Conservation (phyloP, 2,113 vertebrate species). For the Orcinus orca region DNA sequence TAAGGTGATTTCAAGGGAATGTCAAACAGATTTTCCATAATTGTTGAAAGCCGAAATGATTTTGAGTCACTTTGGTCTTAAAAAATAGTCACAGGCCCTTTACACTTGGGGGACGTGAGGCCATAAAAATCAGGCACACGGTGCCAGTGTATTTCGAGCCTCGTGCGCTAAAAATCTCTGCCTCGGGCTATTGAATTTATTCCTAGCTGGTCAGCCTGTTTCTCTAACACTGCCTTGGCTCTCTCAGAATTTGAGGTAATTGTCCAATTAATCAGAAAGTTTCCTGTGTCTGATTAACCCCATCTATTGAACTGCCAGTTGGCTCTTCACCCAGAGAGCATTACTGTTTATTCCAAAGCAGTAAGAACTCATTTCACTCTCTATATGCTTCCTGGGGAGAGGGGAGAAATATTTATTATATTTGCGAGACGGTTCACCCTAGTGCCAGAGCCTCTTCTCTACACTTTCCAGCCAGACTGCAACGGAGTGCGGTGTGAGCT, state of each 20-base stretch:
- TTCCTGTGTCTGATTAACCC: slow-evolving; percentile 62
- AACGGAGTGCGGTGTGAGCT: neutral
- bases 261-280: slow-evolving; percentile 69
- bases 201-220: slow-evolving; percentile 14
- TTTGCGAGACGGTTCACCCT: neutral
- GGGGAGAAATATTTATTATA: slow-evolving; percentile 13
- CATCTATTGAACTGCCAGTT: slow-evolving; percentile 55
- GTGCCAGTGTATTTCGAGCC: neutral
- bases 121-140: neutral
- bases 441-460: neutral
- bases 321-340: slow-evolving; percentile 43
- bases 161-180: neutral
- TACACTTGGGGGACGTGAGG: neutral
- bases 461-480: neutral
- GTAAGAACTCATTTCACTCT: slow-evolving; percentile 21
- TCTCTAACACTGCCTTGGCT: slow-evolving; percentile 28
- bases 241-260: slow-evolving; percentile 48
- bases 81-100: neutral
- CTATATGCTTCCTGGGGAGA: neutral
- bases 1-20: neutral
- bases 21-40: neutral
- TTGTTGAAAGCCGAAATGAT: slow-evolving; percentile 9
- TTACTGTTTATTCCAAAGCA: slow-evolving; percentile 51
- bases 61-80: neutral
- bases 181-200: neutral